Percentiles rank a stretch among this genome's conserved stretches.
These are phyloP conservation scores for Piprites chloris DNA, from an alignment of 2,113 vertebrate genomes.

Conservation along the genomic window DNA sequence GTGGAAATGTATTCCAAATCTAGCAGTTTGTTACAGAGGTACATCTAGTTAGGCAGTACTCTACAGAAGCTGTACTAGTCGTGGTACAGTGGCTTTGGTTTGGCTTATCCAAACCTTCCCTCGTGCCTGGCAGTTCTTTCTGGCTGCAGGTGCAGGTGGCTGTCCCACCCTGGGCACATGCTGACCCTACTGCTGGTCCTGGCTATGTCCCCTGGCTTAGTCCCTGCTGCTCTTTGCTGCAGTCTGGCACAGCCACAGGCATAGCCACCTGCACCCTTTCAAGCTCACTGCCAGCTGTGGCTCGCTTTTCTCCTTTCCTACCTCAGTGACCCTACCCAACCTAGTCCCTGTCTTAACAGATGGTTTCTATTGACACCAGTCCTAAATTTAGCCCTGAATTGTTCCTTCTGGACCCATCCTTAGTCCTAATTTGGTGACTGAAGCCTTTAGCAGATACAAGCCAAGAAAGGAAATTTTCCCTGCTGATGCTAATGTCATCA, in stretches of 20 bases:
- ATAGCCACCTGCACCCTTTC: neutral
- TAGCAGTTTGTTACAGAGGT: neutral
- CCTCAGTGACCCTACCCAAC: neutral
- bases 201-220: neutral
- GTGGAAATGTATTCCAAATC: neutral
- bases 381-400: conserved; percentile 33
- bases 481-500: neutral
- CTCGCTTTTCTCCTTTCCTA: neutral
- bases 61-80: accelerated
- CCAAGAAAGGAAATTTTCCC: conserved; percentile 55
- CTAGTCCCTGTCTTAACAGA: neutral
- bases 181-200: neutral
- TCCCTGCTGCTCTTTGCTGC: neutral
- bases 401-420: neutral
- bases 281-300: neutral
- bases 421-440: conserved; percentile 34
- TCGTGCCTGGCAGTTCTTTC: neutral
- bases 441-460: neutral
- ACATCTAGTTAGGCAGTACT: neutral
- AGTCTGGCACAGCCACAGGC: accelerated
- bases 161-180: neutral
- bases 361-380: neutral
- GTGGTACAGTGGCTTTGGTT: neutral
- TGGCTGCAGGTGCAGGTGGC: neutral
- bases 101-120: neutral